Percentiles rank a stretch among this genome's conserved stretches.
phyloP scores from a whole-genome alignment of 2,888 invertebrate genomes.

The Hirtodrosophila cameraria region DNA sequence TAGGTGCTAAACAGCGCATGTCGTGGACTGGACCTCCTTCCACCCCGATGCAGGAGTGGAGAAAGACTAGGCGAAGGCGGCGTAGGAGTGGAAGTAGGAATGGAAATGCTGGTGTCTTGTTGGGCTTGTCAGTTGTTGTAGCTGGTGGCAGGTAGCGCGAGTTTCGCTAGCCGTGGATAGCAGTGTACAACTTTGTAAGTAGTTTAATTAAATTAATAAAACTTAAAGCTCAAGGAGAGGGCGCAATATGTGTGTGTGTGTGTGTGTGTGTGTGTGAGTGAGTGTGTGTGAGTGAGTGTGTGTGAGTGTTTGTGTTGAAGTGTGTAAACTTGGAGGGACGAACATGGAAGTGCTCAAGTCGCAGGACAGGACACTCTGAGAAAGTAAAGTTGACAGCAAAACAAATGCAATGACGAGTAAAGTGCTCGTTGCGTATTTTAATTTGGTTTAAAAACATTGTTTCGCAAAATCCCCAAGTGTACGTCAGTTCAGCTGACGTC shows the following conservation, averaged over 20 bases:
- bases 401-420: conserved; percentile 73
- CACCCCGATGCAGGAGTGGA: neutral
- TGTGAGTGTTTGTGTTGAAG: conserved; percentile 5
- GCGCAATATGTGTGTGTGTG: conserved; percentile 14
- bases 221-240: conserved; percentile 68
- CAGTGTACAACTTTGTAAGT: conserved; percentile 73
- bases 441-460: conserved; percentile 79
- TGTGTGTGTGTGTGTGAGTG: conserved; percentile 4
- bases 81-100: neutral
- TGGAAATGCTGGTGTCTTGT: conserved; percentile 16
- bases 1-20: conserved; percentile 77
- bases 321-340: conserved; percentile 15
- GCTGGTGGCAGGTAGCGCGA: conserved; percentile 45
- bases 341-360: conserved; percentile 51
- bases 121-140: conserved; percentile 23
- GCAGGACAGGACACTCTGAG: conserved; percentile 64
- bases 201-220: conserved; percentile 80
- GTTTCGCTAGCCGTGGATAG: conserved; percentile 60
- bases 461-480: conserved; percentile 78
- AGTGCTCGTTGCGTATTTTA: conserved; percentile 77
- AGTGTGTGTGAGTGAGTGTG: conserved; percentile 17
- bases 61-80: neutral
- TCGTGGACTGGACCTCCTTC: conserved; percentile 54
- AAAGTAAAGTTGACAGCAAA: conserved; percentile 76
- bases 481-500: conserved; percentile 72